These are phyloP conservation scores for Carpatolechia fugitivella DNA, from an alignment of 2,888 invertebrate species.

Conservation along the genomic window DNA sequence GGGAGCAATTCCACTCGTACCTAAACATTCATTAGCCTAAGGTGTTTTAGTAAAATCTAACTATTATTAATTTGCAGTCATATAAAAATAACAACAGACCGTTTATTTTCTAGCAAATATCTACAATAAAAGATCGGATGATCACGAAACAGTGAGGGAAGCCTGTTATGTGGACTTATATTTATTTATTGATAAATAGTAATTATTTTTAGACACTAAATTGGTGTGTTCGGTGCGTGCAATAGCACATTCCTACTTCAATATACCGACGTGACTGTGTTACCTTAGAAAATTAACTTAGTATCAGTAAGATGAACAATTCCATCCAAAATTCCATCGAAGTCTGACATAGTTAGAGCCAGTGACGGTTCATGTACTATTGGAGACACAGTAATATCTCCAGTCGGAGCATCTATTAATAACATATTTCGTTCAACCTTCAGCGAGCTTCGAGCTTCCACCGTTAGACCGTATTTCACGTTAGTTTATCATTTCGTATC, in stretches of 20 bases:
- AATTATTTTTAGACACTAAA: constrained; percentile 48
- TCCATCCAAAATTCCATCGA: constrained; percentile 56
- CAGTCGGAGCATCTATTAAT: constrained; percentile 31
- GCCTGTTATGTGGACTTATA: constrained; percentile 57
- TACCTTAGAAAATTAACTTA: constrained; percentile 50
- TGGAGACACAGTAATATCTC: constrained; percentile 28
- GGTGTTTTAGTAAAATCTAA: constrained; percentile 74
- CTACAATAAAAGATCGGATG: constrained; percentile 67
- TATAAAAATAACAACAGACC: constrained; percentile 78
- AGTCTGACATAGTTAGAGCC: constrained; percentile 32
- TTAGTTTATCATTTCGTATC: constrained; percentile 44
- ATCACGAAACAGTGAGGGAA: constrained; percentile 62
- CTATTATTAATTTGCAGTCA: constrained; percentile 71
- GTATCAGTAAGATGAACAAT: constrained; percentile 34
- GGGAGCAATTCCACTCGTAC: constrained; percentile 33
- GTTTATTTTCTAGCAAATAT: constrained; percentile 68
- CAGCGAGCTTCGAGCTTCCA: constrained; percentile 56
- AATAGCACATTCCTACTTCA: constrained; percentile 74
- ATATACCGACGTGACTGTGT: constrained; percentile 53
- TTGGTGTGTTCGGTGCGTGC: constrained; percentile 76
- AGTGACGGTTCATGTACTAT: not conserved
- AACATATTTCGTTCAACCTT: constrained; percentile 61
- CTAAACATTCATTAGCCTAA: constrained; percentile 54
- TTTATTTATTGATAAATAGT: constrained; percentile 45
- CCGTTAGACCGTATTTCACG: constrained; percentile 42